These are phyloP conservation scores for Engraulis encrasicolus DNA, from an alignment of 2,113 vertebrate genomes.

Conservation along the genomic window DNA sequence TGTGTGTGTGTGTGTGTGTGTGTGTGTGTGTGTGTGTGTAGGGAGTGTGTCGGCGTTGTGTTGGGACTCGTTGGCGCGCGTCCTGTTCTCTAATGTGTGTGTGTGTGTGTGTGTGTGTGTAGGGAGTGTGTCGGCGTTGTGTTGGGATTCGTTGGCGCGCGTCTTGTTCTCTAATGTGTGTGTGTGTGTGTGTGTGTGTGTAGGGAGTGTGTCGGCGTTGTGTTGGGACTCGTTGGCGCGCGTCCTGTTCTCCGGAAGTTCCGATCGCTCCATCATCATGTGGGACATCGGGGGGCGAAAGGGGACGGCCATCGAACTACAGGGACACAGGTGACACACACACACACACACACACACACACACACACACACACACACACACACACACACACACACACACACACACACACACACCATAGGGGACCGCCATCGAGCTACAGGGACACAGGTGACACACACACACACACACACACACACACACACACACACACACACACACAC, in stretches of 20 bases:
- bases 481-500: constrained; percentile 82
- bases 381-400: constrained; percentile 48
- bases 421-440: too few species aligned
- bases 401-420: too few species aligned
- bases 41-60: too few species aligned
- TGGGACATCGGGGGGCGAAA: constrained; percentile 99
- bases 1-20: background rate
- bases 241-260: constrained; percentile 94
- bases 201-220: too few species aligned
- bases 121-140: constrained; percentile 51
- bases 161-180: background rate
- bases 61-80: constrained; percentile 91
- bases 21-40: too few species aligned
- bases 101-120: too few species aligned
- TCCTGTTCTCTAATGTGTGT: constrained; percentile 93
- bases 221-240: constrained; percentile 91
- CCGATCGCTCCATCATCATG: constrained; percentile 98
- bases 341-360: constrained; percentile 94
- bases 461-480: background rate
- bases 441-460: too few species aligned
- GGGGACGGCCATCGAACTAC: constrained; percentile 97
- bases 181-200: too few species aligned
- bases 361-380: constrained; percentile 5
- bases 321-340: too few species aligned
- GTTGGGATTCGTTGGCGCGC: background rate